Evolutionary conservation across 2,797 vertebrate genomes (phyloP).

Genomic region (Artibeus jamaicensis): DNA sequence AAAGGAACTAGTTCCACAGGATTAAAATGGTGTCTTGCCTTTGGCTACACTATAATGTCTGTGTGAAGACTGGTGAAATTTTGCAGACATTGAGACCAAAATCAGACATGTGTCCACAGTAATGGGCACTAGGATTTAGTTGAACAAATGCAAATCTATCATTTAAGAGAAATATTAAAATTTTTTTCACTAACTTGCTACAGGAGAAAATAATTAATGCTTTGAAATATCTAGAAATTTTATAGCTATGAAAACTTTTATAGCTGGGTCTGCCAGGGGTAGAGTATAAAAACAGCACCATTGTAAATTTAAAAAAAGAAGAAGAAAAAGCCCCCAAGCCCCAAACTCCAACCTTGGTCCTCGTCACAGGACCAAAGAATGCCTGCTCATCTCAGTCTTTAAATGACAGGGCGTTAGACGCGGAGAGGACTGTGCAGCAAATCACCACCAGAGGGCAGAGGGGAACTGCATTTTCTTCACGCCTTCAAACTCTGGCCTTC

Average conservation of each 20-base stretch:
- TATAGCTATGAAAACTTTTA: not conserved
- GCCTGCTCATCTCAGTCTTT: not conserved
- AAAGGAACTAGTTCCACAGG: not conserved
- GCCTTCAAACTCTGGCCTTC: not conserved
- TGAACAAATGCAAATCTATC: not conserved
- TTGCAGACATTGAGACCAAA: not conserved
- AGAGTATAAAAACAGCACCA: not conserved
- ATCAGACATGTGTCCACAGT: not conserved
- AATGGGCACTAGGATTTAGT: not conserved
- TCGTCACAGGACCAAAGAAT: not conserved
- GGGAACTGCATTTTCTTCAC: not conserved
- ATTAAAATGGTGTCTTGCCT: not conserved
- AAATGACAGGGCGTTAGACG: not conserved
- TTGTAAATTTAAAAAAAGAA: not conserved
- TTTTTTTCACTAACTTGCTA: not conserved
- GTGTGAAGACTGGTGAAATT: not conserved
- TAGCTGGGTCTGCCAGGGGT: not conserved
- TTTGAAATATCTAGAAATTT: not conserved
- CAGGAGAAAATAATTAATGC: not conserved
- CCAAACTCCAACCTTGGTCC: not conserved
- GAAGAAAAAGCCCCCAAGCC: not conserved
- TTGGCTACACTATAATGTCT: not conserved
- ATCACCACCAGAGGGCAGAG: slow-evolving; percentile 50
- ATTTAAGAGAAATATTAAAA: not conserved
- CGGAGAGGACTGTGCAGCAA: not conserved